These are phyloP conservation scores for Gadus chalcogrammus DNA, from an alignment of 2,113 vertebrate genomes.

Conservation along the genomic window DNA sequence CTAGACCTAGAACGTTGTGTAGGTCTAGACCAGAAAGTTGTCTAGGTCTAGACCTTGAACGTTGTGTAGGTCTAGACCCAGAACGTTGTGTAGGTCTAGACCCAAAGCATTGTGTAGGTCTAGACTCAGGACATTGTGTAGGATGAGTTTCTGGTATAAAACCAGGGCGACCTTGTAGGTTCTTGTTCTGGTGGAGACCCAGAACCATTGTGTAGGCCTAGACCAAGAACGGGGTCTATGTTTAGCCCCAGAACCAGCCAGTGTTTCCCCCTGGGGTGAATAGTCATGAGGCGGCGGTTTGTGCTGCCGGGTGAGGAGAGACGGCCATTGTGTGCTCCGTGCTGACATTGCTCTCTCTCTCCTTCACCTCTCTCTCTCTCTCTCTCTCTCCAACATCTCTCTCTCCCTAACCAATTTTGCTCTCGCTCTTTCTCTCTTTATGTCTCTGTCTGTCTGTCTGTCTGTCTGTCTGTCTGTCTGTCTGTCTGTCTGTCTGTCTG, in stretches of 20 bases:
- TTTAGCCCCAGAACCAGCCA: not conserved
- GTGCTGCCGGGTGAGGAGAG: conserved; percentile 37
- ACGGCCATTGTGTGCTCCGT: conserved; percentile 47
- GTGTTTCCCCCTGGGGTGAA: conserved; percentile 51
- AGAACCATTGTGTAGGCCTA: conserved; percentile 1
- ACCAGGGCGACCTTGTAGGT: not conserved
- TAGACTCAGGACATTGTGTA: not conserved
- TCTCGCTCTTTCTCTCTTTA: no score
- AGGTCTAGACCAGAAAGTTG: conserved; percentile 15
- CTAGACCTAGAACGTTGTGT: not conserved
- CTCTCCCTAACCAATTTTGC: no score
- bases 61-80: not conserved
- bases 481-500: no score
- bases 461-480: no score
- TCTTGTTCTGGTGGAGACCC: no score
- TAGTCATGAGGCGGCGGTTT: conserved; percentile 58
- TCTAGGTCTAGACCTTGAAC: no score
- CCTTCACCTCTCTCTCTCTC: conserved; percentile 12
- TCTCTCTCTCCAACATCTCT: conserved; percentile 65
- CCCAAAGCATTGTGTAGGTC: not conserved
- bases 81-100: not conserved
- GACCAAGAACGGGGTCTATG: conserved; percentile 27
- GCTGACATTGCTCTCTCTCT: conserved; percentile 61
- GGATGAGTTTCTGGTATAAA: no score
- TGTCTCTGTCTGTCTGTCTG: no score